Conservation (phyloP, 2,113 vertebrate species). For the Aramus guarauna region DNA sequence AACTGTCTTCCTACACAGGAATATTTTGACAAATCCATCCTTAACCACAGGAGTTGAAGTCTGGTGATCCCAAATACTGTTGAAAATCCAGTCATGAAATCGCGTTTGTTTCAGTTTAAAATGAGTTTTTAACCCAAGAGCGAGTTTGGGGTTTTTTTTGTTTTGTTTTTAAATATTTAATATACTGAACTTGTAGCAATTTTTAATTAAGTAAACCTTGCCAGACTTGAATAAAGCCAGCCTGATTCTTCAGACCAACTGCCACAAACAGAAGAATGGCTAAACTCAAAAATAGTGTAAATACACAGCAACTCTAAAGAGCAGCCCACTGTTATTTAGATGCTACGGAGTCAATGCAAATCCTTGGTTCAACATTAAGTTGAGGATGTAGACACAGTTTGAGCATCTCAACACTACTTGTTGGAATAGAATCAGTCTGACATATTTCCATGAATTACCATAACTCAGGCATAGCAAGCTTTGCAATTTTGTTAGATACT, state of each 20-base stretch:
- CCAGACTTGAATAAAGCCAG: not conserved
- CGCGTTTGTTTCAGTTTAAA: not conserved
- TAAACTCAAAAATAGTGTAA: not conserved
- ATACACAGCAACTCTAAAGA: not conserved
- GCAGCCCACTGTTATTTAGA: not conserved
- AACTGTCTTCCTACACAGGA: not conserved
- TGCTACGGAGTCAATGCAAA: not conserved
- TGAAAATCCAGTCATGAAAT: not conserved
- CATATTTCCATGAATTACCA: not conserved
- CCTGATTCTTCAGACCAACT: not conserved
- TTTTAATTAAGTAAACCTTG: not conserved
- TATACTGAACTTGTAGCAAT: not conserved
- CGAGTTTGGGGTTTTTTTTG: not conserved
- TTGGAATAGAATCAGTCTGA: not conserved
- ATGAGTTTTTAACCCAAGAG: not conserved
- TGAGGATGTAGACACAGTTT: not conserved
- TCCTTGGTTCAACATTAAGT: not conserved
- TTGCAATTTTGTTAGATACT: not conserved
- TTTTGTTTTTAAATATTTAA: not conserved
- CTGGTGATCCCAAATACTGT: not conserved
- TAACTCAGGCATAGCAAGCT: not conserved
- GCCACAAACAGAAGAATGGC: not conserved
- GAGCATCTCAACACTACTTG: not conserved
- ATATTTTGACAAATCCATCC: not conserved
- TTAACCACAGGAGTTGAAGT: not conserved